phyloP scores from a whole-genome alignment of 2,113 vertebrate species.

The Cisticola juncidis region DNA sequence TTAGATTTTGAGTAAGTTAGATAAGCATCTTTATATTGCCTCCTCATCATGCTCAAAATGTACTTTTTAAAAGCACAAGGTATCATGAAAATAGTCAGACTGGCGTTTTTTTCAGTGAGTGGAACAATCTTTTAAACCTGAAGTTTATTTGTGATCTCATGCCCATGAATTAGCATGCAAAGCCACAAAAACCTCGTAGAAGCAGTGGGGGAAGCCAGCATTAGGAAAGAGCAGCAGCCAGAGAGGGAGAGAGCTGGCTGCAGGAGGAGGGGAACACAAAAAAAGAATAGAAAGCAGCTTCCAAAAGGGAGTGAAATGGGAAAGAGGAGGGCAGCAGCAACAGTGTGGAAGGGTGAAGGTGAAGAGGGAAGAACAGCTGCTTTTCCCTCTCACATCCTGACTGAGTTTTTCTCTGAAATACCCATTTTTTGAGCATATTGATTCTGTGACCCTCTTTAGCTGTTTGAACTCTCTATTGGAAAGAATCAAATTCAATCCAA shows the following conservation, averaged over 20 bases:
- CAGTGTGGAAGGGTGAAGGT: conserved; percentile 47
- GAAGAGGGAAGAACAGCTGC: conserved; percentile 34
- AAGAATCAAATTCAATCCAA: conserved; percentile 29
- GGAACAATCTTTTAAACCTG: neutral
- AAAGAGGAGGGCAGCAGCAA: conserved; percentile 9
- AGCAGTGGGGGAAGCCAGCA: neutral
- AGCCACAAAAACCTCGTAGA: neutral
- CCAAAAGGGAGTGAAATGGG: neutral
- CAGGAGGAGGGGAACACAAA: neutral
- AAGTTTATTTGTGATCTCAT: neutral
- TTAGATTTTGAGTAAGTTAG: neutral
- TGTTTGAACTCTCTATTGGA: conserved; percentile 40
- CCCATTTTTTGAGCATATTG: conserved; percentile 44
- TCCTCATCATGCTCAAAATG: neutral
- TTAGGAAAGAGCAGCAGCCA: neutral
- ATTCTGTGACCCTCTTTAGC: conserved; percentile 43
- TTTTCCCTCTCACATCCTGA: neutral
- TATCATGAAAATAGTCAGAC: neutral
- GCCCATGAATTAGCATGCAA: conserved; percentile 5
- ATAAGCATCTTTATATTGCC: neutral
- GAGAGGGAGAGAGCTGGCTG: neutral
- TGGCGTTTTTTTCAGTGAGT: neutral
- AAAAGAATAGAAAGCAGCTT: neutral
- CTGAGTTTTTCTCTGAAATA: conserved; percentile 33
- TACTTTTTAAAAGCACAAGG: neutral